Percentiles rank a stretch among this genome's conserved stretches.
These are phyloP conservation scores for Drosophila ficusphila DNA, from an alignment of 1,140 invertebrate species.

Conservation along the genomic window DNA sequence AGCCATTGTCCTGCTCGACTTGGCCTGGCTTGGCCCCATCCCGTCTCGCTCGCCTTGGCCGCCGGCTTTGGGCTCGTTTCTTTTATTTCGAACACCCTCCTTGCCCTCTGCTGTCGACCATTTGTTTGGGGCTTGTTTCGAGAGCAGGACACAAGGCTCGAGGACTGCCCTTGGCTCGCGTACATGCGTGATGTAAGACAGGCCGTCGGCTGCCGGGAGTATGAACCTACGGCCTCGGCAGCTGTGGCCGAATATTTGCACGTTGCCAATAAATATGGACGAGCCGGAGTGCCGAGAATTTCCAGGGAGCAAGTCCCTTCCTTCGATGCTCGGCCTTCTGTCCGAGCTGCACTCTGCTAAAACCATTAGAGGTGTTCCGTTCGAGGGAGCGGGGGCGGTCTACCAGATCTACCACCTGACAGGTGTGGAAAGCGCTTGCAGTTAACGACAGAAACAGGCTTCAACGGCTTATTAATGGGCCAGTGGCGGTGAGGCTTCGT, in stretches of 20 bases:
- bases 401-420: neutral
- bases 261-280: constrained; percentile 24
- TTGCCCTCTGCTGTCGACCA: constrained; percentile 1
- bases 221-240: constrained; percentile 20
- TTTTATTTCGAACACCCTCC: too few species aligned
- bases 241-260: constrained; percentile 36
- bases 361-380: neutral
- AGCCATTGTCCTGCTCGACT: constrained; percentile 23
- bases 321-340: too few species aligned
- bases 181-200: neutral
- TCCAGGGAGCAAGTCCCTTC: neutral
- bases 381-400: neutral
- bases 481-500: constrained; percentile 15
- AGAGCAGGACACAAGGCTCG: constrained; percentile 3
- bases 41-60: neutral
- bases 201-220: neutral
- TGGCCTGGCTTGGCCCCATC: neutral
- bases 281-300: neutral
- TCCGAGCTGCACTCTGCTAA: constrained; percentile 10
- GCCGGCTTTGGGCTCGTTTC: constrained; percentile 3
- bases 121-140: constrained; percentile 33
- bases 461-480: constrained; percentile 61
- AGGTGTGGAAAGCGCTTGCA: constrained; percentile 49
- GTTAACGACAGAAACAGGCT: constrained; percentile 55
- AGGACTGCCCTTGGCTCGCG: constrained; percentile 24